Evolutionary conservation across 2,113 vertebrate species (phyloP).

Genomic region (Fregata magnificens): DNA sequence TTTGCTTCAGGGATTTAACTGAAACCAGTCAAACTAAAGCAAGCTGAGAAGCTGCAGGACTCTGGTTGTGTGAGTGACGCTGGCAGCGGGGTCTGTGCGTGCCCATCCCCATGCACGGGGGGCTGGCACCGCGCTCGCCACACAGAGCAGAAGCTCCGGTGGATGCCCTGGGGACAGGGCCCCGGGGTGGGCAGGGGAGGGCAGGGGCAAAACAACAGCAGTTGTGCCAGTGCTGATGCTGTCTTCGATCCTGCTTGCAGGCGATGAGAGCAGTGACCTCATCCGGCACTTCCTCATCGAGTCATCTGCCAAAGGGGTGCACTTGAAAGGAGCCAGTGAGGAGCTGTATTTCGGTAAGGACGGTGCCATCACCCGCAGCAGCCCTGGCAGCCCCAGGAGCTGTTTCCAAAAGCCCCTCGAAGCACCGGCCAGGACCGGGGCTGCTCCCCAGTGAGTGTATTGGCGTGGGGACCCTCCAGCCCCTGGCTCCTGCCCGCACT

Average conservation of each 20-base stretch:
- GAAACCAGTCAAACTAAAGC: rapidly evolving
- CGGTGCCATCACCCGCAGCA: rapidly evolving
- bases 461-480: neutral
- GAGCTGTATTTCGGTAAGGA: slow-evolving; percentile 90
- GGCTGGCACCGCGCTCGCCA: rapidly evolving
- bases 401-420: neutral
- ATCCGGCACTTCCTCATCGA: slow-evolving; percentile 91
- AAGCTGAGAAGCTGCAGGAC: neutral
- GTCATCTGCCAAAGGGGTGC: slow-evolving; percentile 89
- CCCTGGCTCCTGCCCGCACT: neutral
- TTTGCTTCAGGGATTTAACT: neutral
- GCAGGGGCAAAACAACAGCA: rapidly evolving
- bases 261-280: slow-evolving; percentile 56
- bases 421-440: neutral
- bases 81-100: rapidly evolving
- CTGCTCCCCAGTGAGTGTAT: no score
- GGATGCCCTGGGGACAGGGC: neutral
- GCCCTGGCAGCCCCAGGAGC: neutral
- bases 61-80: neutral
- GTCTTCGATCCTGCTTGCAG: neutral
- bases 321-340: slow-evolving; percentile 84
- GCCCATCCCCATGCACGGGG: neutral
- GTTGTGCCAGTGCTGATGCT: rapidly evolving
- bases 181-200: neutral
- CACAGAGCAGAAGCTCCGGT: neutral